Percentiles rank a stretch among this genome's conserved stretches.
These are phyloP conservation scores for Drosophila histrio DNA, from an alignment of 2,888 invertebrate species.

Conservation along the genomic window DNA sequence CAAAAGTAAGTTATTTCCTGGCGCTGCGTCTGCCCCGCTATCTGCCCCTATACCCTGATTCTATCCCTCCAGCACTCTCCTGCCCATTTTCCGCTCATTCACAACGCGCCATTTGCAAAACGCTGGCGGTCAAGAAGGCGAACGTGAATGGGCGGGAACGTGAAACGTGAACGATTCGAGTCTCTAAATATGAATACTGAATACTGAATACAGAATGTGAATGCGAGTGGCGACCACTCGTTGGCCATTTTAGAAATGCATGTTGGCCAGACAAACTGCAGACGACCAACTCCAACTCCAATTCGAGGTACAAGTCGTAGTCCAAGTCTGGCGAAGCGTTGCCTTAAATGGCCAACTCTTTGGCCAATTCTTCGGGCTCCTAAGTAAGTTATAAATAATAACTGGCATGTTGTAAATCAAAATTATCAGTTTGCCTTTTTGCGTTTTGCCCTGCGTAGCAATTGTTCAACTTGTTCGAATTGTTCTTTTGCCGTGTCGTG, in stretches of 20 bases:
- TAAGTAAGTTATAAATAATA: slow-evolving; percentile 85
- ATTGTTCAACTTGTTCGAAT: slow-evolving; percentile 58
- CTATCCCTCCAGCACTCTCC: not conserved
- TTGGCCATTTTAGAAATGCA: slow-evolving; percentile 57
- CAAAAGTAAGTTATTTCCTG: slow-evolving; percentile 79
- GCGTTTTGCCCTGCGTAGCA: slow-evolving; percentile 46
- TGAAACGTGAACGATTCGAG: slow-evolving; percentile 28
- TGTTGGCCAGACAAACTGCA: slow-evolving; percentile 36
- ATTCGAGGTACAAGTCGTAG: slow-evolving; percentile 11
- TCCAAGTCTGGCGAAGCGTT: slow-evolving; percentile 29
- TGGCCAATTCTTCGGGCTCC: slow-evolving; percentile 37
- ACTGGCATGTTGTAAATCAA: slow-evolving; percentile 85
- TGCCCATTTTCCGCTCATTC: not conserved
- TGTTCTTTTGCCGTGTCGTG: slow-evolving; percentile 25
- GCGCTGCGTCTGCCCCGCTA: slow-evolving; percentile 54
- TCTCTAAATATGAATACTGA: slow-evolving; percentile 38
- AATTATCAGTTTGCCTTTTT: slow-evolving; percentile 84
- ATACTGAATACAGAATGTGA: slow-evolving; percentile 6
- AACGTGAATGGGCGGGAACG: slow-evolving; percentile 78
- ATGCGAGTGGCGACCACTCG: not conserved
- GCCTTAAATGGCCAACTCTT: slow-evolving; percentile 65
- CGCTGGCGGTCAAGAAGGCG: slow-evolving; percentile 63
- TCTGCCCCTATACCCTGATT: not conserved
- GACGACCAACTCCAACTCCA: slow-evolving; percentile 18
- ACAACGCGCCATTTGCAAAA: slow-evolving; percentile 47